Evolutionary conservation across 1,140 invertebrate species (phyloP).

Genomic region (Nasonia giraulti): DNA sequence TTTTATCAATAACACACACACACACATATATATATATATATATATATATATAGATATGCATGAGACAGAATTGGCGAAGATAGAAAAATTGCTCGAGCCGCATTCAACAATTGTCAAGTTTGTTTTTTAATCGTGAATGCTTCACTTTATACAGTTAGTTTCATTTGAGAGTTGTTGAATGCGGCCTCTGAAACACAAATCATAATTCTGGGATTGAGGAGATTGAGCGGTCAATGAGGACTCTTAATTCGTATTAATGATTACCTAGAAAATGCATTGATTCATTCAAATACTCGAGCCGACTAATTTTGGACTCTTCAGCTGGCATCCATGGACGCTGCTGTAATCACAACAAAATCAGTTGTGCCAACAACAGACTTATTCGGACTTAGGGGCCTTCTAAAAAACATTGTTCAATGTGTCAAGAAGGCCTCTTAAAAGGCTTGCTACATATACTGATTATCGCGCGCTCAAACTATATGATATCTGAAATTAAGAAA

Average conservation of each 20-base stretch:
- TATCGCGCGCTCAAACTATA: slow-evolving; percentile 43
- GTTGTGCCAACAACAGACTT: slow-evolving; percentile 73
- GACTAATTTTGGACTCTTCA: slow-evolving; percentile 72
- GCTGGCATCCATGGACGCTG: slow-evolving; percentile 71
- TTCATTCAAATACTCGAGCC: slow-evolving; percentile 74
- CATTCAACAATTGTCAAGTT: slow-evolving; percentile 36
- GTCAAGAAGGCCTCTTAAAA: slow-evolving; percentile 41
- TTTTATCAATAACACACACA: not conserved
- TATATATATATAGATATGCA: slow-evolving; percentile 20
- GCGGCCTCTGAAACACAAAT: slow-evolving; percentile 53
- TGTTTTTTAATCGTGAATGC: no score
- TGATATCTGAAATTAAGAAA: slow-evolving; percentile 48
- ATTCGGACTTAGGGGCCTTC: slow-evolving; percentile 52
- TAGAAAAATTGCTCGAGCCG: slow-evolving; percentile 36
- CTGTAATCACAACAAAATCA: slow-evolving; percentile 76
- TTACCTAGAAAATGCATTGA: slow-evolving; percentile 75
- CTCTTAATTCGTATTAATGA: slow-evolving; percentile 74
- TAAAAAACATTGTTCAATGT: slow-evolving; percentile 23
- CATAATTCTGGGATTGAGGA: slow-evolving; percentile 46
- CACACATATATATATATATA: not conserved
- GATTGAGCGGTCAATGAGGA: slow-evolving; percentile 61
- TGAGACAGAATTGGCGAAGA: slow-evolving; percentile 43
- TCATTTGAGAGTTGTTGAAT: slow-evolving; percentile 50
- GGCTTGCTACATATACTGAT: not conserved
- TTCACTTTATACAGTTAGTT: no score